Percentiles rank a stretch among this genome's conserved stretches.
Evolutionary conservation across 2,888 invertebrate species (phyloP).

Genomic region (Brenthis daphne): DNA sequence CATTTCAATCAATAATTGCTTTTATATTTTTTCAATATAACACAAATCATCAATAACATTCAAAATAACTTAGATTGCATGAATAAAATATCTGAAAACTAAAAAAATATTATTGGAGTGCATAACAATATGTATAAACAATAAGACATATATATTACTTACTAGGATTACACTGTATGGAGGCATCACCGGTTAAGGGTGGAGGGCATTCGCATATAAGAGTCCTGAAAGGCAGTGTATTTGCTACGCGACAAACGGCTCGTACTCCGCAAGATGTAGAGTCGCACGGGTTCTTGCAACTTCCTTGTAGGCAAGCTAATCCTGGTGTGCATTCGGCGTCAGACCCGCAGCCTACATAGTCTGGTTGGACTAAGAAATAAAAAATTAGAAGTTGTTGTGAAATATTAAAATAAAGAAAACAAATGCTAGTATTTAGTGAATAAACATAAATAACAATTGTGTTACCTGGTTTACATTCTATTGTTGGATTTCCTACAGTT

Average conservation of each 20-base stretch:
- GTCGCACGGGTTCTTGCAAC: constrained; percentile 90
- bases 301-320: constrained; percentile 90
- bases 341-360: constrained; percentile 85
- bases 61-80: too few species aligned
- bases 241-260: constrained; percentile 92
- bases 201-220: constrained; percentile 93
- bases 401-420: not conserved
- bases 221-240: constrained; percentile 92
- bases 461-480: constrained; percentile 83
- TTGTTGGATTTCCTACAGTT: constrained; percentile 89
- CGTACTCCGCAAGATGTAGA: constrained; percentile 90
- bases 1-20: not conserved
- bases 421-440: not conserved
- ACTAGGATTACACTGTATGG: constrained; percentile 91
- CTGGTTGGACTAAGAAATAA: constrained; percentile 60
- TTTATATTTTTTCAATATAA: not conserved
- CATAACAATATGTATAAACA: not conserved
- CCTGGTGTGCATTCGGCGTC: constrained; percentile 94
- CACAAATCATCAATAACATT: not conserved
- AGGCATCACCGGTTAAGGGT: constrained; percentile 93
- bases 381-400: not conserved
- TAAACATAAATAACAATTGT: not conserved
- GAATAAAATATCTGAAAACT: constrained; percentile 6
- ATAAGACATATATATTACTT: constrained; percentile 51
- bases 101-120: not conserved